Evolutionary conservation across 2,797 vertebrate species (phyloP).

Genomic region (Lophius americanus): DNA sequence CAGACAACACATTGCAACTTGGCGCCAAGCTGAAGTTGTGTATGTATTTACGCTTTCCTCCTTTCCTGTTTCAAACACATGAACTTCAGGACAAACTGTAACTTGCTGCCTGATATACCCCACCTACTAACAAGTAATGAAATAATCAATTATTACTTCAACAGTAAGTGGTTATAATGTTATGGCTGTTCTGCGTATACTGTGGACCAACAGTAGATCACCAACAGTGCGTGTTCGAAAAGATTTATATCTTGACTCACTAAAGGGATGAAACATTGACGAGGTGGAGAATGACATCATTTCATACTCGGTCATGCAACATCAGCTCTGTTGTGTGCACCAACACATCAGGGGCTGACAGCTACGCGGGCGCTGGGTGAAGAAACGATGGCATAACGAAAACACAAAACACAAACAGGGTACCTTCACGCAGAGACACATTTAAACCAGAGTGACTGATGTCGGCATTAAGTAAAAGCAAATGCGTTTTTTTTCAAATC

Average conservation of each 20-base stretch:
- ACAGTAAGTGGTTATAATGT: no score
- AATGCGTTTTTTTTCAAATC: constrained; percentile 55
- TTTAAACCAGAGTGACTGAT: constrained; percentile 13
- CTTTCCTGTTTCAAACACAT: no score
- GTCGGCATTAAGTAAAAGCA: constrained; percentile 46
- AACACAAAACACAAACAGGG: neutral
- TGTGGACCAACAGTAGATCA: neutral
- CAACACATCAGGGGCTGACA: constrained; percentile 3
- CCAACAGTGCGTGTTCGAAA: neutral
- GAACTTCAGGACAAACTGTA: no score
- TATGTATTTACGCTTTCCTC: no score
- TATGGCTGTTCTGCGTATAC: neutral
- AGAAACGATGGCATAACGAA: constrained; percentile 9
- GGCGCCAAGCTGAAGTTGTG: no score
- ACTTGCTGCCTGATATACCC: no score
- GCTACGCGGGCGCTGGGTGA: constrained; percentile 17
- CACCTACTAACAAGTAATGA: no score
- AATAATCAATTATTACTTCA: no score
- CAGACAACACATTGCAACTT: no score
- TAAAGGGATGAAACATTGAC: neutral
- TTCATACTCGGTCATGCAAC: no score
- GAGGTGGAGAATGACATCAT: no score
- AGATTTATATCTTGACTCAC: neutral
- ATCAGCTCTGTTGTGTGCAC: neutral
- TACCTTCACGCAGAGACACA: neutral